A percentile compares a stretch with the other conserved stretches of the same genome.
phyloP scores from a whole-genome alignment of 2,888 invertebrate species.

The Eucera pruinosa region DNA sequence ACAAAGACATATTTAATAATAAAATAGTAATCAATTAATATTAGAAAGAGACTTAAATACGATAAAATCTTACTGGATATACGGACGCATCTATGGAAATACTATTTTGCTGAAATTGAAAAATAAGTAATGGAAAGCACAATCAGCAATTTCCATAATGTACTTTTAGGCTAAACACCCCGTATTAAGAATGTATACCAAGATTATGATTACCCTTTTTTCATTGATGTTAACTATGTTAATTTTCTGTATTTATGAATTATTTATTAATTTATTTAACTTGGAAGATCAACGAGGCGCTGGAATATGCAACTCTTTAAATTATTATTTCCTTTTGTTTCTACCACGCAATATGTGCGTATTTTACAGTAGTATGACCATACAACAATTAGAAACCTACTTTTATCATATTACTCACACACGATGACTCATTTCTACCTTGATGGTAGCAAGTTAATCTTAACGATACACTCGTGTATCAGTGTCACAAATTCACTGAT shows the following conservation, averaged over 20 bases:
- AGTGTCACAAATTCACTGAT: conserved; percentile 23
- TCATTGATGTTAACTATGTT: conserved; percentile 7
- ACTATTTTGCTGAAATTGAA: too few relatives aligned
- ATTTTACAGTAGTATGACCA: conserved; percentile 30
- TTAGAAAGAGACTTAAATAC: too few relatives aligned
- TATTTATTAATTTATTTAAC: conserved; percentile 26
- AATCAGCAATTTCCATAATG: too few relatives aligned
- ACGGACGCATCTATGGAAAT: too few relatives aligned
- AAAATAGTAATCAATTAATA: too few relatives aligned
- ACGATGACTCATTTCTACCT: conserved; percentile 57
- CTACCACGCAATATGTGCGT: neutral
- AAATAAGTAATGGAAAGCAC: too few relatives aligned
- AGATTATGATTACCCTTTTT: too few relatives aligned
- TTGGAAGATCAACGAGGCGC: too few relatives aligned
- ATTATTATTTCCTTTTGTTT: conserved; percentile 12
- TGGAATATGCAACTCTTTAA: neutral
- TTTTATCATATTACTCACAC: conserved; percentile 64
- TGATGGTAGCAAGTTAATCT: conserved; percentile 60
- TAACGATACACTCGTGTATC: conserved; percentile 42
- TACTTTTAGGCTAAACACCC: too few relatives aligned
- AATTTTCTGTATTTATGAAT: conserved; percentile 2
- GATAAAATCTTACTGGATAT: too few relatives aligned
- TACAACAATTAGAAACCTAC: conserved; percentile 60
- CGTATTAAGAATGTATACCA: too few relatives aligned
- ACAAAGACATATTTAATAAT: too few relatives aligned